Percentiles rank a stretch among this genome's conserved stretches.
These are phyloP conservation scores for Jaculus jaculus DNA, from an alignment of 2,113 vertebrate species.

Conservation along the genomic window DNA sequence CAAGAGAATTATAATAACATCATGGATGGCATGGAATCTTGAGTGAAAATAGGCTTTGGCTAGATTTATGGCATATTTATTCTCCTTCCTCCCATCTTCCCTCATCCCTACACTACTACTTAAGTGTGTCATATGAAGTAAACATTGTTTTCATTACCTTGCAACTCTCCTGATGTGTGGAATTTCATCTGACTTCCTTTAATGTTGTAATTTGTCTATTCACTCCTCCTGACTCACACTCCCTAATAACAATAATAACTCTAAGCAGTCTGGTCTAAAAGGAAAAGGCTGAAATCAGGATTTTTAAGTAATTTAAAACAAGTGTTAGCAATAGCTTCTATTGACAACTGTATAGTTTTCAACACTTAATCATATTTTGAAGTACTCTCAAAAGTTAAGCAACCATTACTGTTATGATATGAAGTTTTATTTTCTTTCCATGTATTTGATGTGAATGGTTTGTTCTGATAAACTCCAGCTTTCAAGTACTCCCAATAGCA, in stretches of 20 bases:
- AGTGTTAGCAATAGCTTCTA: constrained; percentile 45
- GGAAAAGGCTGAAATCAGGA: constrained; percentile 6
- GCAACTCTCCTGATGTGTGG: constrained; percentile 50
- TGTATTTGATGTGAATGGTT: constrained; percentile 25
- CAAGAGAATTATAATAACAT: background rate
- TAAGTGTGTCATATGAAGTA: constrained; percentile 47
- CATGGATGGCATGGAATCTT: background rate
- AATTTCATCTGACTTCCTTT: constrained; percentile 67
- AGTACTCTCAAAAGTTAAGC: constrained; percentile 59
- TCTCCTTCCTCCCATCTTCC: background rate
- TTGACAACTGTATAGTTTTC: constrained; percentile 37
- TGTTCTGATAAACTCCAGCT: constrained; percentile 63
- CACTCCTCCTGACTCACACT: constrained; percentile 48
- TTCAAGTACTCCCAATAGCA: constrained; percentile 41
- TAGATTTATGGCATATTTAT: background rate
- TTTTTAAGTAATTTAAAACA: constrained; percentile 69
- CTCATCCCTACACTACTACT: background rate
- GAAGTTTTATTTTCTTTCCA: constrained; percentile 46
- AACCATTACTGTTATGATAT: constrained; percentile 47
- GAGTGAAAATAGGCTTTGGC: constrained; percentile 12
- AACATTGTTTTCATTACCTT: constrained; percentile 59
- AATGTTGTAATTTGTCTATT: constrained; percentile 65
- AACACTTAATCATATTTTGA: constrained; percentile 62
- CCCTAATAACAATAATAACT: constrained; percentile 69
- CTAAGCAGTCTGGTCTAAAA: constrained; percentile 42